Evolutionary conservation across 2,113 vertebrate species (phyloP).

Genomic region (Ahaetulla prasina): DNA sequence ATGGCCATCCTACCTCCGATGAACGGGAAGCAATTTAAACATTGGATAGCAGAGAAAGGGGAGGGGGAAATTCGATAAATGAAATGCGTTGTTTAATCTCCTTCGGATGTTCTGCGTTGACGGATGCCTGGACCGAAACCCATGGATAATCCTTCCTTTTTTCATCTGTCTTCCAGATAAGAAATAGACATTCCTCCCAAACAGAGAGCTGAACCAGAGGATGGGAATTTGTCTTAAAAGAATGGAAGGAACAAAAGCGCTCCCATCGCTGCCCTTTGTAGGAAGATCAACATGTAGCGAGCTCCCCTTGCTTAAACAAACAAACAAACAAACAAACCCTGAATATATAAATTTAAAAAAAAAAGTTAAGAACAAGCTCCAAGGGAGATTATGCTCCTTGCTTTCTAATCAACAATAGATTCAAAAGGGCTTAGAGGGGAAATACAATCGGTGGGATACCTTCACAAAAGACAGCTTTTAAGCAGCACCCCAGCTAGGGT

Average conservation of each 20-base stretch:
- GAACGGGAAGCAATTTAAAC: background rate
- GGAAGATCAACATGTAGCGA: background rate
- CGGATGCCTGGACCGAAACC: background rate
- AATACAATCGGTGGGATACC: conserved; percentile 19
- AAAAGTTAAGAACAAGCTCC: conserved; percentile 28
- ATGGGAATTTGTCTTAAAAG: background rate
- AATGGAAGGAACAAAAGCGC: background rate
- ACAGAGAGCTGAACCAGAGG: background rate
- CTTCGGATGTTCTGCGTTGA: background rate
- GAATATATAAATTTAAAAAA: background rate
- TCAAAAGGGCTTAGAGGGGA: conserved; percentile 18
- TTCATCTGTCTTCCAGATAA: background rate
- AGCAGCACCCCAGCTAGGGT: conserved; percentile 37
- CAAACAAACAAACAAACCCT: background rate
- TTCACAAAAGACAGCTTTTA: background rate
- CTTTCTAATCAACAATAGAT: conserved; percentile 47
- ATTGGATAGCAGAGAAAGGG: background rate
- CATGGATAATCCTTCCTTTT: background rate
- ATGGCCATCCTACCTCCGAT: background rate
- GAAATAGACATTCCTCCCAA: background rate
- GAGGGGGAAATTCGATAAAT: background rate
- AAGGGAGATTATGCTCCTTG: conserved; percentile 23
- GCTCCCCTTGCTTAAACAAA: background rate
- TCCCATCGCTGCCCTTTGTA: background rate
- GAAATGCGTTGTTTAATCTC: background rate